Evolutionary conservation across 2,888 invertebrate genomes (phyloP).

Genomic region (Dicyrtoma fusca): DNA sequence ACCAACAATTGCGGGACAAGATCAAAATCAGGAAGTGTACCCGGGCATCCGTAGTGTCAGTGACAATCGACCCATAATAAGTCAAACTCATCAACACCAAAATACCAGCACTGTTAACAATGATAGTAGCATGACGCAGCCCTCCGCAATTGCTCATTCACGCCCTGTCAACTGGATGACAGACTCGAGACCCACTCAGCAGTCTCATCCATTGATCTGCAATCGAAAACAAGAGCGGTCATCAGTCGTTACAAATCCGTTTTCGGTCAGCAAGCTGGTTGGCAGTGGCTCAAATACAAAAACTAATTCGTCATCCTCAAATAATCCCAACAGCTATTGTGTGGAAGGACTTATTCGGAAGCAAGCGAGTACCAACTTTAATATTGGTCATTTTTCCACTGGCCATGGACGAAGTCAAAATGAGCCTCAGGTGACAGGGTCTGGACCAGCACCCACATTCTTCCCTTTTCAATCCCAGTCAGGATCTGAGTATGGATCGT

Average conservation of each 20-base stretch:
- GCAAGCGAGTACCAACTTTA: neutral
- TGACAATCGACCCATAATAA: too few species aligned
- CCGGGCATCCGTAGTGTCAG: too few species aligned
- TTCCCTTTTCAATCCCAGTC: neutral
- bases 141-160: neutral
- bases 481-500: neutral
- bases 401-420: too few species aligned
- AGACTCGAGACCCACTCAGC: constrained; percentile 8
- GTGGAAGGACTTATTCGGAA: constrained; percentile 32
- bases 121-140: neutral
- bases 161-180: constrained; percentile 21
- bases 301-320: neutral
- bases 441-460: neutral
- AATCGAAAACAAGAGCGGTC: neutral
- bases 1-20: too few species aligned
- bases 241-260: constrained; percentile 18
- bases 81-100: too few species aligned
- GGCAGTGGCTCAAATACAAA: constrained; percentile 1
- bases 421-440: neutral
- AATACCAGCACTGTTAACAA: neutral
- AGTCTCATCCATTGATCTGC: neutral
- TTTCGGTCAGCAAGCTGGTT: constrained; percentile 35
- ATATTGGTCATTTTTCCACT: too few species aligned
- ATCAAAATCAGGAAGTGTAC: too few species aligned
- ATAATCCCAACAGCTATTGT: constrained; percentile 18